Evolutionary conservation across 37 sponge, comb jelly and placozoan genomes (phyloP), one percentile per base, ranked within the genome.

Genomic region (Mnemiopsis leidyi): DNA sequence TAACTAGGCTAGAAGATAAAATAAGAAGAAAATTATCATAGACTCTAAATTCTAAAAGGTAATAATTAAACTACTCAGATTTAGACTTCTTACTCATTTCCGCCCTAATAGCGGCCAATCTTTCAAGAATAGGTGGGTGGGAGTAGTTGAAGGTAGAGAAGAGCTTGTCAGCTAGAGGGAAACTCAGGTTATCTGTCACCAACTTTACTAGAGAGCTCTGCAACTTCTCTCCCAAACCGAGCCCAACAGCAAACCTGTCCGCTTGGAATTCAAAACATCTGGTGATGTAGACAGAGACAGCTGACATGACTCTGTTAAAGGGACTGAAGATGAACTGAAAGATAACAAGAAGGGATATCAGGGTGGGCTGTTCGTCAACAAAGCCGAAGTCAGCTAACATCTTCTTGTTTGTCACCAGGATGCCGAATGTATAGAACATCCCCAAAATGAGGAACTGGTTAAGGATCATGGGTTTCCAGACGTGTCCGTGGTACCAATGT

Each of bases 181-280:
- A 97, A 76, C 93, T 34, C 29, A 96, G 94, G 94, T 98, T 98
- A 92, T 97, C 97, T 69, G 93, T 92, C 76, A 92, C 67, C 38
- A 98, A 93, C 38, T 96, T 95, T 20, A 95, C 93, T 26, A 98
- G 94, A 36, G 97, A 96, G 31, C 95, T 93, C 2, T 68, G 18
- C 9, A 98, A 96, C 0, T 71, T 23, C 1, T 28, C 32, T 2
- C 93, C 95, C 36, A 76, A 69, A 36, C 88, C 92, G 83, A 95
- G 69, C 20, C 92, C 36, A 24, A 29, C 68, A n/a, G 99, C 99
- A 98, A 96, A 98, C 20, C 38, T 69, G 83, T 98, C 99, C 16
- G 99, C 99, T 75, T 97, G 96, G 83, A 95, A 98, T 94, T 98
- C 99, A 94, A 95, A 98, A 38, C 94, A 94, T 13, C 99, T 68